phyloP scores from a whole-genome alignment of 2,113 vertebrate genomes.

The Lophotis ruficrista region DNA sequence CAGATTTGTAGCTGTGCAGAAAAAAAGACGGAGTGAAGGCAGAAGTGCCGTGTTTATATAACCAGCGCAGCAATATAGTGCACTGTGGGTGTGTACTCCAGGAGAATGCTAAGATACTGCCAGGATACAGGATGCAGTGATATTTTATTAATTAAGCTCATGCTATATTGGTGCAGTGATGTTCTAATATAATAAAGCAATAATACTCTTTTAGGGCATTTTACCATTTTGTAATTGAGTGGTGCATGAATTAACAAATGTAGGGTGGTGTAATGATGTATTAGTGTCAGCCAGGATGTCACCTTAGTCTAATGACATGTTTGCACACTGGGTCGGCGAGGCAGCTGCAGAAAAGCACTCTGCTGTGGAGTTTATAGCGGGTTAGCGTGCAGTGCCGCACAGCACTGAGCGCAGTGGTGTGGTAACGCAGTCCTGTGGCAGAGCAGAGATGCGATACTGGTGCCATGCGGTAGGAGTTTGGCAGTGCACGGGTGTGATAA shows the following conservation, averaged over 20 bases:
- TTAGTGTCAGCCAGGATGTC: not conserved
- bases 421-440: slow-evolving; percentile 1
- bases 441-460: slow-evolving; percentile 12
- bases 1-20: slow-evolving; percentile 45
- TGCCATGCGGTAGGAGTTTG: slow-evolving; percentile 21
- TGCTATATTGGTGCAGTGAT: not conserved
- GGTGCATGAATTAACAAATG: not conserved
- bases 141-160: slow-evolving; percentile 46
- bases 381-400: not conserved
- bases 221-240: not conserved
- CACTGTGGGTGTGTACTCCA: slow-evolving; percentile 42
- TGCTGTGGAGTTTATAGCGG: not conserved
- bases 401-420: not conserved
- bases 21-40: slow-evolving; percentile 18
- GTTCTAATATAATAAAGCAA: not conserved
- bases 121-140: not conserved
- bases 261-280: not conserved
- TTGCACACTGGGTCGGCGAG: not conserved
- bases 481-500: not conserved
- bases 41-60: slow-evolving; percentile 39
- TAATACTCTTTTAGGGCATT: not conserved
- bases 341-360: not conserved
- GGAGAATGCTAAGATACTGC: slow-evolving; percentile 41
- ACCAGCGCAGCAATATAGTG: slow-evolving; percentile 34
- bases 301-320: not conserved